Evolutionary conservation across 2,888 invertebrate genomes (phyloP), one percentile per base, ranked within the genome.

Genomic region (Lysandra bellargus): DNA sequence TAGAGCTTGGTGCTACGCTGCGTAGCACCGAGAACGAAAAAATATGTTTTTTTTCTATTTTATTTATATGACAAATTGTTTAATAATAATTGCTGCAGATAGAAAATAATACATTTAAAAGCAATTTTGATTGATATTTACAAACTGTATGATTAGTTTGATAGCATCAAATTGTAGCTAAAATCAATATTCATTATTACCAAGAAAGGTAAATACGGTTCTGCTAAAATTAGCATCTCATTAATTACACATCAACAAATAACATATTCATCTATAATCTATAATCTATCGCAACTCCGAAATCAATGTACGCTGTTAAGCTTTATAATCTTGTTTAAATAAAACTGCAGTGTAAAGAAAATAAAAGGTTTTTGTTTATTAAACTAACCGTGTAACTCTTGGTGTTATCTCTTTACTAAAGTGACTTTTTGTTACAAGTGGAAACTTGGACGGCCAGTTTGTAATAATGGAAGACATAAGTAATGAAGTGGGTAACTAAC

Each of bases 391-490:
- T 37, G 69, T 23, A 17, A 69, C 64, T 64, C 12, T 64, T 12
- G 33, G 69, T 69, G 33, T 69, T 37, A 37, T 69, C 33, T 69
- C 37, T 69, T 69, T 14, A 12, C 69, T 64, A 30, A 69, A 69
- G 69, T 69, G 33, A 69, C 69, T 69, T 69, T 69, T 69, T 33
- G 33, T 69, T 69, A 69, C 33, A 33, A 33, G 33, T 4, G 14
- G 69, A 69, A 69, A 33, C 33, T 69, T 64, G 64, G 64, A 64
- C 64, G 69, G 69, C 14, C 69, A 30, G 33, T 33, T 69, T 37
- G 69, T 69, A 69, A 69, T 69, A 69, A 69, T 69, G 6, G 40
- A 6, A 40, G 40, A 40, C 40, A 40, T 40, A 7, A 40, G 40
- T 6, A 7, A 40, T 40, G 7, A 40, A 40, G 40, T 40, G 40